phyloP scores from a whole-genome alignment of 2,888 invertebrate genomes.

The Cerceris ruficornis region DNA sequence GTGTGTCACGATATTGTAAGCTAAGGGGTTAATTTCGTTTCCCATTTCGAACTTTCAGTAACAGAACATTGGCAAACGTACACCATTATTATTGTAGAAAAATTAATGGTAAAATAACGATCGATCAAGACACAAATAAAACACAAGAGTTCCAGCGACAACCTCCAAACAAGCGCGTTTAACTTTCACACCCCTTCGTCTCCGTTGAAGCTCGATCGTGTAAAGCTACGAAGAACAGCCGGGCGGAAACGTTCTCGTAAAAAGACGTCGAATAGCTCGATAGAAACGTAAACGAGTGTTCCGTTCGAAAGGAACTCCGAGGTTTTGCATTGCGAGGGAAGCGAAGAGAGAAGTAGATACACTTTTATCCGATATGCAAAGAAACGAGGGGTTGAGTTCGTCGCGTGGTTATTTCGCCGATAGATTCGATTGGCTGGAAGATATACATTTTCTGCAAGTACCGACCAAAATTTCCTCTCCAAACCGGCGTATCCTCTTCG shows the following conservation, averaged over 20 bases:
- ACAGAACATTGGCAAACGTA: no score
- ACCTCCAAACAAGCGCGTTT: no score
- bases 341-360: background rate
- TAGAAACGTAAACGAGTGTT: conserved; percentile 37
- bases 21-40: no score
- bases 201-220: conserved; percentile 35
- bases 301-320: conserved; percentile 15
- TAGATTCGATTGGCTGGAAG: background rate
- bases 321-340: background rate
- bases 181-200: no score
- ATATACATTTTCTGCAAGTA: background rate
- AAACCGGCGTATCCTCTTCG: background rate
- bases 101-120: no score
- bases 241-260: background rate
- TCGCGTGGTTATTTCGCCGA: conserved; percentile 23
- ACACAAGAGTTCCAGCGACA: no score
- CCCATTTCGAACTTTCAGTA: no score
- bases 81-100: no score
- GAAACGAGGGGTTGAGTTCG: background rate
- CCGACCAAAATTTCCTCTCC: background rate
- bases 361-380: conserved; percentile 50
- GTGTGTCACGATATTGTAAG: no score
- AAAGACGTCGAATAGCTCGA: conserved; percentile 47
- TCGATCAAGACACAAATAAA: no score
- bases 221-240: no score